A percentile compares a stretch with the other conserved stretches of the same genome.
Conservation (phyloP, 1,140 invertebrate species). For the Lepidurus couesii region DNA sequence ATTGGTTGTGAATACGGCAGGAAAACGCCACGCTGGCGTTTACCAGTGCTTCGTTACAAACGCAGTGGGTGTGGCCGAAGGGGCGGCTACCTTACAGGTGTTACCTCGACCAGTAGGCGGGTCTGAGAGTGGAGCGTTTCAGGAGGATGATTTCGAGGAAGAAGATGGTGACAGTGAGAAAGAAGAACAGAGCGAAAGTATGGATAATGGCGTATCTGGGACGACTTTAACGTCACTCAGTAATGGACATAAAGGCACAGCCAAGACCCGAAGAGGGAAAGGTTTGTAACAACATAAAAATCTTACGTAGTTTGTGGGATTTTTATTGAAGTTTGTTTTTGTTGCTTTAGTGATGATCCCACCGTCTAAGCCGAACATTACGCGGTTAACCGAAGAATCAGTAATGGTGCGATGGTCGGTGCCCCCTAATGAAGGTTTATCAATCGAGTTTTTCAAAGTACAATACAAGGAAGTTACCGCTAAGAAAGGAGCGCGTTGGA, state of each 20-base stretch:
- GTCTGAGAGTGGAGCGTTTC: background rate
- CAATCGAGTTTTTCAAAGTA: conserved; percentile 85
- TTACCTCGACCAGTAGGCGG: conserved; percentile 48
- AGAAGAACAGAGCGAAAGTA: background rate
- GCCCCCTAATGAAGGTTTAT: conserved; percentile 64
- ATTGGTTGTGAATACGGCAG: conserved; percentile 59
- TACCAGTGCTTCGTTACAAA: conserved; percentile 84
- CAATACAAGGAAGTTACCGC: conserved; percentile 65
- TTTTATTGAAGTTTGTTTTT: conserved; percentile 27
- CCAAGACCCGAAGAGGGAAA: background rate
- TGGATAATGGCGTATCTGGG: no score
- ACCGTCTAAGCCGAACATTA: conserved; percentile 75
- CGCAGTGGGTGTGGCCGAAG: conserved; percentile 58
- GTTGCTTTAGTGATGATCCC: conserved; percentile 67
- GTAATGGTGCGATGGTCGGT: conserved; percentile 88
- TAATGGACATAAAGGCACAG: no score
- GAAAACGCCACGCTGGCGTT: conserved; percentile 76
- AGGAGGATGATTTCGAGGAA: conserved; percentile 23
- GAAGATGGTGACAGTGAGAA: conserved; percentile 29
- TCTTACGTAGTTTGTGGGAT: background rate
- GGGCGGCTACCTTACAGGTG: conserved; percentile 58
- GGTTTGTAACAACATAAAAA: background rate
- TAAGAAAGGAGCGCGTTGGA: conserved; percentile 58
- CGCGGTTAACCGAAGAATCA: conserved; percentile 75
- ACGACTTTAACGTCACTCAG: no score